These are phyloP conservation scores for Catharus minimus DNA, from an alignment of 2,113 vertebrate species.

Conservation along the genomic window DNA sequence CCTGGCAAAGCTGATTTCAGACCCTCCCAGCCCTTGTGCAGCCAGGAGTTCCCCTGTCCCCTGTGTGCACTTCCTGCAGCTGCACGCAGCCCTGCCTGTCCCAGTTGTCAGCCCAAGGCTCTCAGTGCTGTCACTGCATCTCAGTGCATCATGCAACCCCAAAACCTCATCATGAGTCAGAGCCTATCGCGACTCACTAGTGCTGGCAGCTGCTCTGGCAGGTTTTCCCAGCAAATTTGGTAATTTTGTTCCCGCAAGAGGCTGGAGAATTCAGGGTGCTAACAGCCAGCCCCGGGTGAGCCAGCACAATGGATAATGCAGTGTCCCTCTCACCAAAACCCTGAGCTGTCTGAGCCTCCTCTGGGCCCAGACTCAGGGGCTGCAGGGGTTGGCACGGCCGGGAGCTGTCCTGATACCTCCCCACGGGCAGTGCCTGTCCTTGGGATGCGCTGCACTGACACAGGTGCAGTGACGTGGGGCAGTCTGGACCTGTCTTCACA, in stretches of 20 bases:
- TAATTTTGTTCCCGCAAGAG: fast-evolving
- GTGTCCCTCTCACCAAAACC: not conserved
- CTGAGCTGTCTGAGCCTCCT: fast-evolving
- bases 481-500: not conserved
- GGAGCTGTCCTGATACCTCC: not conserved
- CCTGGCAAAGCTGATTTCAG: not conserved
- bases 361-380: fast-evolving
- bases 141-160: fast-evolving
- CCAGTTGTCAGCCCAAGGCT: not conserved
- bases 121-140: not conserved
- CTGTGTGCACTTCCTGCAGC: not conserved
- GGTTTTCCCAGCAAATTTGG: not conserved
- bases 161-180: not conserved
- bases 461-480: not conserved
- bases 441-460: not conserved
- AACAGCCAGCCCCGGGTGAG: not conserved
- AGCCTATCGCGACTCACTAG: not conserved
- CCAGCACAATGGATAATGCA: not conserved
- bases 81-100: fast-evolving
- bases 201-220: not conserved
- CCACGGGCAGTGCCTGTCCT: not conserved
- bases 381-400: fast-evolving
- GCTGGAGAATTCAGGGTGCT: fast-evolving
- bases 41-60: not conserved
- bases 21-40: not conserved